These are phyloP conservation scores for Ophion ventricosus DNA, from an alignment of 2,888 invertebrate species.

Conservation along the genomic window DNA sequence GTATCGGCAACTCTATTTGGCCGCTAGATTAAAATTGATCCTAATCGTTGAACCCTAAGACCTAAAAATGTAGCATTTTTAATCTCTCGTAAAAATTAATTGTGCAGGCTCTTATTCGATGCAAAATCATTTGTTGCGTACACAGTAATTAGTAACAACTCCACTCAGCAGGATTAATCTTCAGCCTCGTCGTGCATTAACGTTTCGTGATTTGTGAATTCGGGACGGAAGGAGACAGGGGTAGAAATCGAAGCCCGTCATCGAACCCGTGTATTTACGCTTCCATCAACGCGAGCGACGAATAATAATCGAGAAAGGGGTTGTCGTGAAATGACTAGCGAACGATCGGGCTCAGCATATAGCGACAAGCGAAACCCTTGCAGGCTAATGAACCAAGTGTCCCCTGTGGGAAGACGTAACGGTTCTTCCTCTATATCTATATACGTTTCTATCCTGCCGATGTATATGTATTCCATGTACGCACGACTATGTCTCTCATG, in stretches of 20 bases:
- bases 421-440: neutral
- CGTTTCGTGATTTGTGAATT: constrained; percentile 30
- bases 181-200: constrained; percentile 19
- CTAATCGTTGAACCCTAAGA: too few relatives aligned
- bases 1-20: too few relatives aligned
- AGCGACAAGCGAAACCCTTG: constrained; percentile 39
- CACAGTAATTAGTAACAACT: constrained; percentile 11
- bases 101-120: too few relatives aligned
- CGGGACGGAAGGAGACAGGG: neutral
- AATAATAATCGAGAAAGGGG: constrained; percentile 53
- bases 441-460: neutral
- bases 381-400: constrained; percentile 30
- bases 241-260: constrained; percentile 40
- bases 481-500: too few relatives aligned
- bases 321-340: constrained; percentile 13
- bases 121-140: too few relatives aligned
- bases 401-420: constrained; percentile 48
- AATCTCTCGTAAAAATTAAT: too few relatives aligned
- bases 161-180: constrained; percentile 28
- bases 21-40: too few relatives aligned
- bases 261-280: constrained; percentile 21
- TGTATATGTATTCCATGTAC: constrained; percentile 3
- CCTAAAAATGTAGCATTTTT: too few relatives aligned
- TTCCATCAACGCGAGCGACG: constrained; percentile 48
- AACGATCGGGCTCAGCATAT: constrained; percentile 11